Base-by-base conservation (phyloP, 2,888 invertebrate genomes). In the Embidobia sp. region DNA sequence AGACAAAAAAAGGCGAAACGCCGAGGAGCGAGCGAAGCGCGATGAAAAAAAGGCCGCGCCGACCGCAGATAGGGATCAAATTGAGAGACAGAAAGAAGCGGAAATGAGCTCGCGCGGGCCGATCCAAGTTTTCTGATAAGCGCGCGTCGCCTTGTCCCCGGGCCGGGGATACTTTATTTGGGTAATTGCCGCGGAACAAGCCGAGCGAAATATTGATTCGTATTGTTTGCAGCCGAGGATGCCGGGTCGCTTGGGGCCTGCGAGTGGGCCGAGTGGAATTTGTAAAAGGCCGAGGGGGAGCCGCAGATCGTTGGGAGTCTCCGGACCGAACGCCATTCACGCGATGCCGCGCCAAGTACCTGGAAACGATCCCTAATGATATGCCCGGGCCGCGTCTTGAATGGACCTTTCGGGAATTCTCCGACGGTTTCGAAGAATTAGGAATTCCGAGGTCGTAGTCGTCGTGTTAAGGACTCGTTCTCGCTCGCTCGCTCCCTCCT, bases 351-450 rank as follows among this genome's bases (percentile, higher is more conserved):
- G 77, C 78, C 40, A 81, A 81, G 83, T 86, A 87, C 87, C 86
- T 87, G 87, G 84, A 87, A 87, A 84, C 83, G 85, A 79, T 85
- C 84, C 85, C 88, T 89, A 88, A 89, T 88, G 88, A 88, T 88
- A 88, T 88, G 88, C 88, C 83, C 82, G 85, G 84, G 82, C 84
- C 82, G 79, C 78, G 80, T 82, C 82, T 81, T 85, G 87, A 88
- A 87, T 89, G 88, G 86, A 86, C 85, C 88, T 89, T 89, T 89
- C 88, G 87, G 87, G 89, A 89, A 89, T 89, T 89, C 89, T 86
- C 84, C 86, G 87, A 84, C 88, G 87, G 86, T 89, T 89, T 89
- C 88, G 88, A 86, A 85, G 89, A 89, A 89, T 89, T 87, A 88
- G 88, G 88, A 88, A 89, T 89, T 88, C 88, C 89, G 88, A 87